Base-by-base conservation (phyloP, 2,797 vertebrate species). In the Chelidonichthys spinosus region DNA sequence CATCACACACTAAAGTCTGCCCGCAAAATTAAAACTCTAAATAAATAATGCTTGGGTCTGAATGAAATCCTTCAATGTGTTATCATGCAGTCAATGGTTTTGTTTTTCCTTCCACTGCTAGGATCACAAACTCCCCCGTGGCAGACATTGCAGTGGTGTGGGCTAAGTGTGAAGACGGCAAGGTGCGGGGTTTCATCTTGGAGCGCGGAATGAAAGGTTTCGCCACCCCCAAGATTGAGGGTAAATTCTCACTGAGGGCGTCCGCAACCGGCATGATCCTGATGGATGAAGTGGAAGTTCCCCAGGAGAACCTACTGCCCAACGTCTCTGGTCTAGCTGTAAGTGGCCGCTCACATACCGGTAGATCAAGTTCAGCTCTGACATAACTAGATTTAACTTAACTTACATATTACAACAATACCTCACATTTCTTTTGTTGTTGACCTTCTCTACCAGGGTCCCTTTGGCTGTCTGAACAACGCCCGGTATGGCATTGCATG, bases 401-500 rank as follows among this genome's bases (percentile, higher is more conserved):
- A 44, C 25, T 25, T 25, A 25, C 1, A 64, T 13, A 32, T 36
- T 35, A 7, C 3, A 44, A 15, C 18, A 1, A 42, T 61, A 14
- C 50, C 14, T 69, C 11, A 54, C 39, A 32, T 64, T 47, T 55
- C 0, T 49, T 49, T 13, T 46, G n/a, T 36, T 61, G 33, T n/a
- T 56, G 8, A 47, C 47, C 17, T 75, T 44, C 47, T 13, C 69
- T 15, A 72, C n/a, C 72, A 98, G 97, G 96, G 97, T 36, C 96
- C 96, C 2, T 97, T 98, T 0, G 95, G 96, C 43, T 98, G 97
- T 83, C 90, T 98, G 63, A 97, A 95, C 88, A 96, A 95, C 0
- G 97, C 97, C 0, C 96, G 97, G 0, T 98, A 94, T 0, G 96
- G 97, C 60, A 98, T 97, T 5, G 87, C 97, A 0, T 98, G 97